phyloP scores from a whole-genome alignment of 2,113 vertebrate species.

The Spermophilus dauricus region DNA sequence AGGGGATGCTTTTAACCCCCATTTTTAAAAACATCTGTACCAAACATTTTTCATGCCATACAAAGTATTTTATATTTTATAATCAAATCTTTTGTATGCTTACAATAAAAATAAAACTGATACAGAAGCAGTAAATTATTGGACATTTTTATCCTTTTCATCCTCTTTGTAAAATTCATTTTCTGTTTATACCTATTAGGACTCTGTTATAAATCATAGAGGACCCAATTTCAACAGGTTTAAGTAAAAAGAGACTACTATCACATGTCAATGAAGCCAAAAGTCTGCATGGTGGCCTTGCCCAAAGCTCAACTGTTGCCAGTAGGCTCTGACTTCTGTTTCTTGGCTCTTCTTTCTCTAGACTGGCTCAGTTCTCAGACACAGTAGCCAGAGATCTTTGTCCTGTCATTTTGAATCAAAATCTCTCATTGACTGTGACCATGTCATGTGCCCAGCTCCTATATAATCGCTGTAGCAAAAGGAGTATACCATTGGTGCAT shows the following conservation, averaged over 20 bases:
- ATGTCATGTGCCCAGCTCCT: neutral
- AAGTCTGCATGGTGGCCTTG: neutral
- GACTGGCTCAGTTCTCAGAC: neutral
- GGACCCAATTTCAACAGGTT: neutral
- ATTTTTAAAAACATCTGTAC: neutral
- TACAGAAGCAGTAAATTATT: neutral
- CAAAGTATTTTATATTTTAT: neutral
- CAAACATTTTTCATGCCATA: neutral
- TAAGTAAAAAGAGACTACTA: neutral
- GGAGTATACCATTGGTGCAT: neutral
- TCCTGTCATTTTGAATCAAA: neutral
- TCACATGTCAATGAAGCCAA: neutral
- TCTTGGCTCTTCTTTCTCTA: neutral
- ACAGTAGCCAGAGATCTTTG: neutral
- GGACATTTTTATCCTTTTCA: neutral
- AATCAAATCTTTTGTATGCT: neutral
- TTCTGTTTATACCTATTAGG: neutral
- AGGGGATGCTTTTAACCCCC: neutral
- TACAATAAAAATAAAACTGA: slow-evolving; percentile 9
- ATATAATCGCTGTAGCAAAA: neutral
- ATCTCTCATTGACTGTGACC: neutral
- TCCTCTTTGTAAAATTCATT: neutral
- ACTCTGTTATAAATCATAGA: neutral
- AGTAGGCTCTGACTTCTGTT: neutral
- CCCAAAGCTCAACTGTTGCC: neutral